phyloP scores from a whole-genome alignment of 2,113 vertebrate species.

The Noturus placidus region DNA sequence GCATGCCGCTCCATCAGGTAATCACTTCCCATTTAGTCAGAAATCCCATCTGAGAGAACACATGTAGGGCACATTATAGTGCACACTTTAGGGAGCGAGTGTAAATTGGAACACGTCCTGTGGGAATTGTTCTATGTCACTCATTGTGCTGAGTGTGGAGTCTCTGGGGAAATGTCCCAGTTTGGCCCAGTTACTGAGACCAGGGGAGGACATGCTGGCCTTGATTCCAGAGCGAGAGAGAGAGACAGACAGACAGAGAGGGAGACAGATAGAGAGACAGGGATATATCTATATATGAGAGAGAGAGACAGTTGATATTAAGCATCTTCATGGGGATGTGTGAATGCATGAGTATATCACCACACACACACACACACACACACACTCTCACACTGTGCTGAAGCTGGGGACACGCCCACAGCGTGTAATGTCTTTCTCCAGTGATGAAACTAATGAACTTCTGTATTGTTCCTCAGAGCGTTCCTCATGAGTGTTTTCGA shows the following conservation, averaged over 20 bases:
- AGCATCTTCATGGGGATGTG: not conserved
- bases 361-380: not conserved
- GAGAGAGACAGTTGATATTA: not conserved
- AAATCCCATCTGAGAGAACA: not conserved
- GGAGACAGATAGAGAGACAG: not conserved
- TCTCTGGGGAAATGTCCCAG: slow-evolving; percentile 39
- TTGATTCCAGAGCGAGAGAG: slow-evolving; percentile 61
- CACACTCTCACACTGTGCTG: not conserved
- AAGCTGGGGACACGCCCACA: not conserved
- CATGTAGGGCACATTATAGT: slow-evolving; percentile 24
- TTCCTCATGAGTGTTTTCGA: not conserved
- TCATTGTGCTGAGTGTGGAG: slow-evolving; percentile 12
- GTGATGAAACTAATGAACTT: not conserved
- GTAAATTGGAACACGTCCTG: slow-evolving; percentile 46
- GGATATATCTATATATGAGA: not conserved
- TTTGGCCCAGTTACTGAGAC: slow-evolving; percentile 63
- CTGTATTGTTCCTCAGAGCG: not conserved
- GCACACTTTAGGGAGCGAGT: slow-evolving; percentile 42
- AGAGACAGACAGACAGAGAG: too few relatives aligned
- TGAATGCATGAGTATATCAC: not conserved
- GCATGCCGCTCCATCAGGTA: not conserved
- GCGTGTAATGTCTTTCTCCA: not conserved
- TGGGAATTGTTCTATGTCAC: slow-evolving; percentile 33
- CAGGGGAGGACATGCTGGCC: slow-evolving; percentile 62
- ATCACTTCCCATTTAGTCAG: not conserved